phyloP scores from a whole-genome alignment of 2,888 invertebrate species.

The Halictus quadricinctus region DNA sequence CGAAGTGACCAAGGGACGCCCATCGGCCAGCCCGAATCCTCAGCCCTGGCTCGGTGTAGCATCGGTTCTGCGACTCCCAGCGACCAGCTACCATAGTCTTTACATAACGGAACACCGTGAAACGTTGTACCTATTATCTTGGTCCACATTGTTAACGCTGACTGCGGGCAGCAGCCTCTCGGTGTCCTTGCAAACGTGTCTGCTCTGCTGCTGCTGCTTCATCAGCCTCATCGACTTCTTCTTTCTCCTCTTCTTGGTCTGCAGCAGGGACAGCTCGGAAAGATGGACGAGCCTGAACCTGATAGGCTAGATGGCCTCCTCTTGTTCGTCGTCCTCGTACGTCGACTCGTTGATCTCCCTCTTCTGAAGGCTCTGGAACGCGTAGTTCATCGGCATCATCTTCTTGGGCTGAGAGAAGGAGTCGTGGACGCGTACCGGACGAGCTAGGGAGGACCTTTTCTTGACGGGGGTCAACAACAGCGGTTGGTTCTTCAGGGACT shows the following conservation, averaged over 20 bases:
- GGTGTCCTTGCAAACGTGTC: constrained; percentile 78
- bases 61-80: constrained; percentile 18
- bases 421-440: constrained; percentile 79
- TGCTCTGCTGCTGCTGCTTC: constrained; percentile 67
- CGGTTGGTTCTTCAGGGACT: constrained; percentile 51
- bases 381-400: constrained; percentile 52
- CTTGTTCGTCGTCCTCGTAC: constrained; percentile 63
- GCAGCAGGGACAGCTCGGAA: constrained; percentile 76
- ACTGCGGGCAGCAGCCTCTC: constrained; percentile 80
- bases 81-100: constrained; percentile 42
- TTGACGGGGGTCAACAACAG: constrained; percentile 73
- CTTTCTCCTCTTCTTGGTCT: constrained; percentile 71
- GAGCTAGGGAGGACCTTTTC: constrained; percentile 78
- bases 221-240: constrained; percentile 73
- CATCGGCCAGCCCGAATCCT: not conserved
- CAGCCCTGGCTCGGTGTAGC: constrained; percentile 3
- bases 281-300: constrained; percentile 78
- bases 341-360: constrained; percentile 43
- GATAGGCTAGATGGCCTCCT: constrained; percentile 74
- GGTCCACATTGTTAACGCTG: constrained; percentile 81
- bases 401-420: constrained; percentile 72
- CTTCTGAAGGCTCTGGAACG: constrained; percentile 45
- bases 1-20: not conserved
- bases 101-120: constrained; percentile 81
- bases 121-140: constrained; percentile 80